phyloP scores from a whole-genome alignment of 2,888 invertebrate genomes.

The Cenopis cana region DNA sequence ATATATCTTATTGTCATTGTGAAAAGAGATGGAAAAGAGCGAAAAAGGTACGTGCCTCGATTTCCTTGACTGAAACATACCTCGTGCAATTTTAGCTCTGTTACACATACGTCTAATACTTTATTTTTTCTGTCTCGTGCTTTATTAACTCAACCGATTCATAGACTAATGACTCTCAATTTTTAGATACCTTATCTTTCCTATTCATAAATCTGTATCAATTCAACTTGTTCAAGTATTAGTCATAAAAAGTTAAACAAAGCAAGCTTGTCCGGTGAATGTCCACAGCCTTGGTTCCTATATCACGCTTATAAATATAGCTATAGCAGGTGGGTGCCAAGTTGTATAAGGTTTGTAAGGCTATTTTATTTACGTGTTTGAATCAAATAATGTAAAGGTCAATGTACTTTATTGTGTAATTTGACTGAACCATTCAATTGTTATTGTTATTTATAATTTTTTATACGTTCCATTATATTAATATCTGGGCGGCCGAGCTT shows the following conservation, averaged over 20 bases:
- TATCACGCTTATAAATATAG: constrained; percentile 22
- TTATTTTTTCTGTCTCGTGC: no score
- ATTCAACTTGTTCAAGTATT: constrained; percentile 8
- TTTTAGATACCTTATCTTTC: constrained; percentile 2
- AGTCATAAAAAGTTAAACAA: constrained; percentile 36
- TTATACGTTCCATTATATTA: not conserved
- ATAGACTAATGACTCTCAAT: not conserved
- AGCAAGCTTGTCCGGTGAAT: constrained; percentile 33
- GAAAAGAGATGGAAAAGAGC: no score
- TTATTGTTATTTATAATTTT: not conserved
- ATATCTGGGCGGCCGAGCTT: no score
- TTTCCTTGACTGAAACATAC: no score
- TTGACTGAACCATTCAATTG: not conserved
- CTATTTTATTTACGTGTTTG: constrained; percentile 23
- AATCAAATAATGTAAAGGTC: constrained; percentile 35
- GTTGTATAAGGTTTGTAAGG: constrained; percentile 6
- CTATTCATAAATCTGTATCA: constrained; percentile 20
- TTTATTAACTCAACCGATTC: not conserved
- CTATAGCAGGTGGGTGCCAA: constrained; percentile 26
- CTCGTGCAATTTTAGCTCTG: no score
- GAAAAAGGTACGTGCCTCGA: no score
- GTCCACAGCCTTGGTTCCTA: constrained; percentile 39
- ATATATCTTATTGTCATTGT: no score
- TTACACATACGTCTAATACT: no score
- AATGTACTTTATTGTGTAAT: constrained; percentile 27